Conservation (phyloP, 2,113 vertebrate species). For the Carassius gibelio region DNA sequence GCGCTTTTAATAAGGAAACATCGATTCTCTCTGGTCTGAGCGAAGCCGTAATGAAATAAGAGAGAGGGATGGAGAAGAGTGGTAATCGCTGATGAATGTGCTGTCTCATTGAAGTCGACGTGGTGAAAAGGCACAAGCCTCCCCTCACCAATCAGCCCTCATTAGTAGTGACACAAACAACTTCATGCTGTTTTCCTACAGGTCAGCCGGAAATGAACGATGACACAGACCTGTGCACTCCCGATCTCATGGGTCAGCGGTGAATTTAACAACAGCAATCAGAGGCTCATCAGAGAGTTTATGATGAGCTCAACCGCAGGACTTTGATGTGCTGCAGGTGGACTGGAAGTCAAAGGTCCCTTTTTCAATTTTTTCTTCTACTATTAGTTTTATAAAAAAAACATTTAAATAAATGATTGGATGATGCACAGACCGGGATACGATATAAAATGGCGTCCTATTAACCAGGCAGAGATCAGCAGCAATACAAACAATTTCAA, state of each 20-base stretch:
- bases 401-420: too few relatives aligned
- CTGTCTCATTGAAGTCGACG: constrained; percentile 29
- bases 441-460: background rate
- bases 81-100: constrained; percentile 44
- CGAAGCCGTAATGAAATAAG: constrained; percentile 40
- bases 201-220: constrained; percentile 25
- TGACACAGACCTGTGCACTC: background rate
- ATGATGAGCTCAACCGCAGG: background rate
- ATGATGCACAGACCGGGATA: too few relatives aligned
- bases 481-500: background rate
- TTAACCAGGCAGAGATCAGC: background rate
- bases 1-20: constrained; percentile 46
- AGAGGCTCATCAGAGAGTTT: constrained; percentile 1
- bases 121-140: background rate
- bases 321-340: background rate
- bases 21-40: constrained; percentile 44
- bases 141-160: constrained; percentile 30
- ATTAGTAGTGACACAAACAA: constrained; percentile 40
- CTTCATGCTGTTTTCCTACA: constrained; percentile 34
- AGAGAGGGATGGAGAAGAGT: constrained; percentile 14
- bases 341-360: background rate
- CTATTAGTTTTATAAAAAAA: too few relatives aligned
- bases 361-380: too few relatives aligned
- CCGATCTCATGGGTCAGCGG: background rate
- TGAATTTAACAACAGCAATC: constrained; percentile 29